Percentiles rank a stretch among this genome's conserved stretches.
These are phyloP conservation scores for Elachura formosa DNA, from an alignment of 2,113 vertebrate species.

Conservation along the genomic window DNA sequence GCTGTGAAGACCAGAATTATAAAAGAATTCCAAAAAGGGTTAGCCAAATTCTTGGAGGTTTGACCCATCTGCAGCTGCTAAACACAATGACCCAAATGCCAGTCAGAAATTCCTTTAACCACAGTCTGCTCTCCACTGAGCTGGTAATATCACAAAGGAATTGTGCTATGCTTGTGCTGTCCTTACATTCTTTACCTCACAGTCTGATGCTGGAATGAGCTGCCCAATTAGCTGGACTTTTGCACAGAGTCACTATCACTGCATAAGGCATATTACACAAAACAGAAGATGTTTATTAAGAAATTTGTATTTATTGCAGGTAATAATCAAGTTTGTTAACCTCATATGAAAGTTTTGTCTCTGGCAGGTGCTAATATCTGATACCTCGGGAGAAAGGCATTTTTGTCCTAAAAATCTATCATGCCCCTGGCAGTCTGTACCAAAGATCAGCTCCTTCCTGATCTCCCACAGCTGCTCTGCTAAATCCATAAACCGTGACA, in stretches of 20 bases:
- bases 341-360: not conserved
- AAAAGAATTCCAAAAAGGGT: not conserved
- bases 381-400: not conserved
- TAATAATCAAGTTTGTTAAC: not conserved
- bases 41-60: slow-evolving; percentile 8
- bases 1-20: not conserved
- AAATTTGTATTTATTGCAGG: not conserved
- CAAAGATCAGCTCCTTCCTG: not conserved
- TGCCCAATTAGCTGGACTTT: not conserved
- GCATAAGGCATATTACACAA: not conserved
- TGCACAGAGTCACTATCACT: not conserved
- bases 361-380: not conserved
- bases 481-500: slow-evolving; percentile 49
- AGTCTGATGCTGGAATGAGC: not conserved
- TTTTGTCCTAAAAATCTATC: not conserved
- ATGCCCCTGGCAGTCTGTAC: not conserved
- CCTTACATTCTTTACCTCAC: not conserved
- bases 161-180: not conserved
- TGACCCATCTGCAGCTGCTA: slow-evolving; percentile 33
- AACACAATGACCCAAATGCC: slow-evolving; percentile 30
- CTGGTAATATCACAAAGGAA: not conserved
- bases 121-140: not conserved
- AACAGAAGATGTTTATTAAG: not conserved
- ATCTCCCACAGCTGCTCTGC: slow-evolving; percentile 8
- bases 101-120: slow-evolving; percentile 11